Evolutionary conservation across 1,140 invertebrate genomes (phyloP).

Genomic region (Mesaphorura yosii): DNA sequence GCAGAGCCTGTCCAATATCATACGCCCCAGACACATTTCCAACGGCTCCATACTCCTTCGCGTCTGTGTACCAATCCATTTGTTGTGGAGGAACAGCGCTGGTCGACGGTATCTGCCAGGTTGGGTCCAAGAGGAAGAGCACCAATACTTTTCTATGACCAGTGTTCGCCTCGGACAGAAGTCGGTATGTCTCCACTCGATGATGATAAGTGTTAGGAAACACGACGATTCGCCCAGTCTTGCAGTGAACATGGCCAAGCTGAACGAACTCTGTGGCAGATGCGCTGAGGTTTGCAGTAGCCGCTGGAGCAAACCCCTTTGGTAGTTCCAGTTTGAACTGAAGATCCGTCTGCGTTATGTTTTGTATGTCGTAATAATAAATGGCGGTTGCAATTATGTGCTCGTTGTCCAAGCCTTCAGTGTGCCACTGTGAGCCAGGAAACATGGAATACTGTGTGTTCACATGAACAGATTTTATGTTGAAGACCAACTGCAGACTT

Average conservation of each 20-base stretch:
- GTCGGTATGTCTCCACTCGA: constrained; percentile 4
- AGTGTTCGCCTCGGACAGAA: neutral
- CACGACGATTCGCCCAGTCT: constrained; percentile 3
- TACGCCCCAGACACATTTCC: too few relatives aligned
- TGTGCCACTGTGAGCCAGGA: constrained; percentile 10
- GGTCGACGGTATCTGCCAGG: neutral
- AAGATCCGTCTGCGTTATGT: constrained; percentile 13
- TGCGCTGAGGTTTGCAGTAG: neutral
- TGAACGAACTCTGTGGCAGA: neutral
- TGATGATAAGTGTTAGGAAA: constrained; percentile 17
- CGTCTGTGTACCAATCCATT: constrained; percentile 12
- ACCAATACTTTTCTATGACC: constrained; percentile 16
- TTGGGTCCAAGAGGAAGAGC: constrained; percentile 14
- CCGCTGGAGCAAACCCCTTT: constrained; percentile 10
- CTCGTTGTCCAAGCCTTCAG: constrained; percentile 19
- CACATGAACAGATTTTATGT: constrained; percentile 8
- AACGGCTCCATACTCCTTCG: too few relatives aligned
- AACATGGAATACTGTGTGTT: constrained; percentile 10
- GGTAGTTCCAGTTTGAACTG: too few relatives aligned
- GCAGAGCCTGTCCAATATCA: too few relatives aligned
- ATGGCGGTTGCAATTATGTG: constrained; percentile 15
- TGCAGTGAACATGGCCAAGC: neutral
- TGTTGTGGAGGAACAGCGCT: constrained; percentile 9
- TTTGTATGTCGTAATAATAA: constrained; percentile 14
- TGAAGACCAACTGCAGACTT: constrained; percentile 14